Evolutionary conservation across 2,797 vertebrate genomes (phyloP), one percentile per base, ranked within the genome.

Genomic region (Lepus townsendii): DNA sequence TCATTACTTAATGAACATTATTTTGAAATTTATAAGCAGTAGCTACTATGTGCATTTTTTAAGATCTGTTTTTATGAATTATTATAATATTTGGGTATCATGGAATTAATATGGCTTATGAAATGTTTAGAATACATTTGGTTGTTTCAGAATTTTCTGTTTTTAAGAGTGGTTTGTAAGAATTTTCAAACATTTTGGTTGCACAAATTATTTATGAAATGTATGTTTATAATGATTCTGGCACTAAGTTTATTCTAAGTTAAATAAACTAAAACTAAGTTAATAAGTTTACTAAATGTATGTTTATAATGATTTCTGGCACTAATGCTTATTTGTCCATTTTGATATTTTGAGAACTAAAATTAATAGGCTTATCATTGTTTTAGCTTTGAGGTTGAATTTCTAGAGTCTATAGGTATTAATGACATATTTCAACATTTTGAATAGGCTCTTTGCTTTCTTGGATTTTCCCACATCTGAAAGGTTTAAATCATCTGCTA

Each of bases 291-390:
- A 42, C 94, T 50, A 78, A 62, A 50, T 57, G 7, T 60, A 4
- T 85, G 27, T 73, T 92, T 78, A 22, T 82, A 76, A 76, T 83
- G 68, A 80, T 72, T 73, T 47, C 17, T 80, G 60, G 14, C 11
- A 65, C 63, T 86, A 50, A 75, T 80, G 26, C 12, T 84, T 69
- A 75, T 83, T 88, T 93, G 78, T 10, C 65, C 86, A 30, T 66
- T 95, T 95, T 93, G 47, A 19, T 84, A 60, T 52, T 82, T 88
- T 88, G 32, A 84, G n/a, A 76, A 16, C 77, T 88, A 86, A 85
- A 92, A 72, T 95, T 50, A 24, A 50, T 95, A 38, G 35, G 4
- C 5, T 85, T 97, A 75, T 52, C n/a, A 72, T 90, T 65, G 13
- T 90, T 86, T 30, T 5, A 90, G 60, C 50, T 90, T 95, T 95